Evolutionary conservation across 1,140 invertebrate species (phyloP).

Genomic region (Drosophila obscura): DNA sequence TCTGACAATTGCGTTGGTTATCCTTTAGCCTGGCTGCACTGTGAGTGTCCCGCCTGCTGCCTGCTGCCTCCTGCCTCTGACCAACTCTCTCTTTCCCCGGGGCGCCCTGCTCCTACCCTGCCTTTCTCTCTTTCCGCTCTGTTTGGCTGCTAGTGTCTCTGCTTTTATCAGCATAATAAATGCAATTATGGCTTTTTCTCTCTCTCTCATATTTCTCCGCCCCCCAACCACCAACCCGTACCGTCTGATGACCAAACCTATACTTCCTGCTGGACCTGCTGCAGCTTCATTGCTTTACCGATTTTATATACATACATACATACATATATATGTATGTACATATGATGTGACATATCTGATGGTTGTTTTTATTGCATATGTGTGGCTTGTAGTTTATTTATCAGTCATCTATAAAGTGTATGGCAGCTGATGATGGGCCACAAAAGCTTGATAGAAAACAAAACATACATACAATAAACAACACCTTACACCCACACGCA

Average conservation of each 20-base stretch:
- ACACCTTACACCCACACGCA: too few species aligned
- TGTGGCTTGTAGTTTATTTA: slow-evolving; percentile 58
- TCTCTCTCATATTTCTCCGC: slow-evolving; percentile 36
- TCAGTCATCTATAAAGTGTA: slow-evolving; percentile 59
- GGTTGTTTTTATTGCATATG: background rate
- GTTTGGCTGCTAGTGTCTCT: slow-evolving; percentile 42
- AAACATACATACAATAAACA: slow-evolving; percentile 49
- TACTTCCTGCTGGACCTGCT: slow-evolving; percentile 3
- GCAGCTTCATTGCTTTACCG: background rate
- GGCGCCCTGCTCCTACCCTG: too few species aligned
- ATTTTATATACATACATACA: background rate
- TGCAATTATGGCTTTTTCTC: slow-evolving; percentile 80
- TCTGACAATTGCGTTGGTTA: slow-evolving; percentile 49
- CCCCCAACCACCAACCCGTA: background rate
- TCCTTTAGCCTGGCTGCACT: slow-evolving; percentile 20
- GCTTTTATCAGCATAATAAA: slow-evolving; percentile 83
- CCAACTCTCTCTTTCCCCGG: too few species aligned
- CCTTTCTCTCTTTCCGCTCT: too few species aligned
- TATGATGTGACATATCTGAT: too few species aligned
- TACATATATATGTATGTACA: too few species aligned
- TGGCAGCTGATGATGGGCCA: slow-evolving; percentile 48
- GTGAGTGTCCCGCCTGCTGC: slow-evolving; percentile 15
- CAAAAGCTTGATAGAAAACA: slow-evolving; percentile 60
- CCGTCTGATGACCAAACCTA: slow-evolving; percentile 21
- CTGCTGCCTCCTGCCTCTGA: slow-evolving; percentile 13